Percentiles rank a stretch among this genome's conserved stretches.
Conservation (phyloP, 1,140 invertebrate genomes). For the Caerostris darwini region DNA sequence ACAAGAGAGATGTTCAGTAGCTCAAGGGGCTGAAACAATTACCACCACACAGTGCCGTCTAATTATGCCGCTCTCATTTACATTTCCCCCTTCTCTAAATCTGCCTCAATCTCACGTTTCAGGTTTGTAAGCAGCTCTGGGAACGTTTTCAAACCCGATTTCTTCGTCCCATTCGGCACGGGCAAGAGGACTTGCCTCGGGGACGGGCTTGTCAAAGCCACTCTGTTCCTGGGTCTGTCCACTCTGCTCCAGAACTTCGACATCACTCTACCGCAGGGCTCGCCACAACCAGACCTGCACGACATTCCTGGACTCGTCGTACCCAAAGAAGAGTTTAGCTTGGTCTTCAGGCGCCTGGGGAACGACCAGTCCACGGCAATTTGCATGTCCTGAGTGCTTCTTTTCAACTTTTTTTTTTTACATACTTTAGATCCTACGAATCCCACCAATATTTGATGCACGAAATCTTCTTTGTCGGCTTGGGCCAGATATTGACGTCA, state of each 20-base stretch:
- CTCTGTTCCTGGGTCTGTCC: conserved; percentile 88
- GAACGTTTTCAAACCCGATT: conserved; percentile 82
- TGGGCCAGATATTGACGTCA: background rate
- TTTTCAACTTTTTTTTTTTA: background rate
- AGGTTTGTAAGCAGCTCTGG: conserved; percentile 83
- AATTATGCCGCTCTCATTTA: conserved; percentile 25
- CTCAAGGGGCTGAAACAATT: conserved; percentile 24
- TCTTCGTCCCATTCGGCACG: conserved; percentile 93
- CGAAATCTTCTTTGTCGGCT: background rate
- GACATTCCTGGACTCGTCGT: conserved; percentile 74
- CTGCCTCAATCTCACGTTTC: conserved; percentile 4
- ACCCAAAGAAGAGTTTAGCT: conserved; percentile 48
- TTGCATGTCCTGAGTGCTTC: conserved; percentile 27
- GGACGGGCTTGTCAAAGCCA: conserved; percentile 90
- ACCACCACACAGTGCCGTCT: background rate
- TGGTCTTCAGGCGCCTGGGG: conserved; percentile 65
- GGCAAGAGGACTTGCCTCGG: conserved; percentile 93
- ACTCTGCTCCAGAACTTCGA: conserved; percentile 89
- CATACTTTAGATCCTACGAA: background rate
- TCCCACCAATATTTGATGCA: conserved; percentile 31
- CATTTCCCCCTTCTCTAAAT: conserved; percentile 12
- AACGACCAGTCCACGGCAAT: background rate
- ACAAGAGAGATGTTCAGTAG: background rate
- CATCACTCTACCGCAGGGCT: conserved; percentile 83
- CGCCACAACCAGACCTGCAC: conserved; percentile 62